Base-by-base conservation (phyloP, 2,113 vertebrate genomes). In the Pandion haliaetus region DNA sequence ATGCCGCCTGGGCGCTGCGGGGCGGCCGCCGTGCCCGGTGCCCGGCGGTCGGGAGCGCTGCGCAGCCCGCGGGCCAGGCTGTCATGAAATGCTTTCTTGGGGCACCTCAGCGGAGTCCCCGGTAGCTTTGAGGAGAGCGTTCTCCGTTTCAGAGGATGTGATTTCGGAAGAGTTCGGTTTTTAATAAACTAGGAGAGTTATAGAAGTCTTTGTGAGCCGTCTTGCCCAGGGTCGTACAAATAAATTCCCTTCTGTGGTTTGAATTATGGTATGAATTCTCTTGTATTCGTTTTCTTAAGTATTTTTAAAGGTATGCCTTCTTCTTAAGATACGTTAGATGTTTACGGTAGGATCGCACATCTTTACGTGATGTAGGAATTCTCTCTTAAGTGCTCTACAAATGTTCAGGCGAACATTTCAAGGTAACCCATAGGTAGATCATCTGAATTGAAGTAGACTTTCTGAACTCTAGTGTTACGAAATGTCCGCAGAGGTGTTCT, bases 281-380 rank as follows among this genome's bases (percentile, higher is more conserved):
- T 20, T 26, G 9, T 17, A 4, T 34, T 82, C 3, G 0, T 52
- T 57, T 83, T 49, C 14, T 26, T 4, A 55, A 50, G 14, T 12
- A 14, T 10, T 70, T 47, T 13, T 4, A 32, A 44, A 70, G 34
- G 9, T 13, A 1, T 3, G 4, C 4, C 32, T 44, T 67, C 7
- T 59, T 34, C 17, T 28, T 42, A 11, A 62, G 55, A 2, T 8
- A 2, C 0, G 12, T 23, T 20, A 17, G 29, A 6, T 47, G 14
- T 29, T 61, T 28, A 6, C 0, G 0, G 25, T 40, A 13, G 63
- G 42, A 4, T 40, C 10, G 2, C 3, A 3, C 23, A 2, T 31
- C 14, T 40, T 6, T 2, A 25, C 28, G 12, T 5, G 17, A 5
- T 20, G 12, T 8, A 40, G 62, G 25, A 42, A 17, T 49, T 62